phyloP scores from a whole-genome alignment of 2,888 invertebrate genomes.

The Noctuana brunneofusca region DNA sequence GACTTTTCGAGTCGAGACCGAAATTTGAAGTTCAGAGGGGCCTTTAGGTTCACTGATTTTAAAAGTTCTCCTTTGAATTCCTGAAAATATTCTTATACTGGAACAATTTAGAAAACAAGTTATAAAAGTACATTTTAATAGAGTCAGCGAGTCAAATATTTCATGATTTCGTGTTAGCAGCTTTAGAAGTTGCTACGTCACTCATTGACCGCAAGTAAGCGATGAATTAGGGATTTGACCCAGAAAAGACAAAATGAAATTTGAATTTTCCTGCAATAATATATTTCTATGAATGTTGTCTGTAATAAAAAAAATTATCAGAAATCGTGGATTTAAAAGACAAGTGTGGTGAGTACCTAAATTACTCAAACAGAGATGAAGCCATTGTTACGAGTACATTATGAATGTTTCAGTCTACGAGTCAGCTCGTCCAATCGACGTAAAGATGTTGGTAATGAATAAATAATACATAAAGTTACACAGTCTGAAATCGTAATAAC shows the following conservation, averaged over 20 bases:
- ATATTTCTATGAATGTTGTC: too few relatives aligned
- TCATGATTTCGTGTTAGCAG: too few relatives aligned
- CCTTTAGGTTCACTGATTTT: constrained; percentile 13
- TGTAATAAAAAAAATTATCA: too few relatives aligned
- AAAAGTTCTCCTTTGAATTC: constrained; percentile 17
- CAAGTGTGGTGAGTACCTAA: too few relatives aligned
- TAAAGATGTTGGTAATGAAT: neutral
- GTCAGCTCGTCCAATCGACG: too few relatives aligned
- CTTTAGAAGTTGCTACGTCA: too few relatives aligned
- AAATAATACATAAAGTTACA: constrained; percentile 1
- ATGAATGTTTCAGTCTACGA: too few relatives aligned
- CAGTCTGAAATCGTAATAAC: neutral
- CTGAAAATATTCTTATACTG: constrained; percentile 1
- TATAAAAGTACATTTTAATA: neutral
- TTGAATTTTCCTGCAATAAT: neutral
- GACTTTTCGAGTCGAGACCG: constrained; percentile 4
- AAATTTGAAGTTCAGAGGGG: constrained; percentile 16
- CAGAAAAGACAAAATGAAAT: neutral
- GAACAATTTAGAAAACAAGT: neutral
- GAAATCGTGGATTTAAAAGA: too few relatives aligned
- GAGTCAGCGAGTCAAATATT: too few relatives aligned
- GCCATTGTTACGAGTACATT: too few relatives aligned
- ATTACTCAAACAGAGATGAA: too few relatives aligned
- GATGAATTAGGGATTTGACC: neutral
- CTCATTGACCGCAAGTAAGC: neutral